Base-by-base conservation (phyloP, 2,113 vertebrate species). In the Ardeotis arabs region DNA sequence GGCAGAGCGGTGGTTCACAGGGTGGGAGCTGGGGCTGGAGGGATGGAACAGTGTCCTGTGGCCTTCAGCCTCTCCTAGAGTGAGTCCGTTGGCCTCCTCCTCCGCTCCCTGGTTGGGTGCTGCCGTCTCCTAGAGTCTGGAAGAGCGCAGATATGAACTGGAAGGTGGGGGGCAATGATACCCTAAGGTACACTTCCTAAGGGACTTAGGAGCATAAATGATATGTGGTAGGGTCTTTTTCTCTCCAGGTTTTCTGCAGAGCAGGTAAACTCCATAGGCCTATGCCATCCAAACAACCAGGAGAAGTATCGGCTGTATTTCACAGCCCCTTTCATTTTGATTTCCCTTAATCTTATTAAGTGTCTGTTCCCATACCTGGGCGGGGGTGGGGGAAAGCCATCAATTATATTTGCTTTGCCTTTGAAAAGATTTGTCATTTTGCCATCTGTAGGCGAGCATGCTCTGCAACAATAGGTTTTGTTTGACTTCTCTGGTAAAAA, bases 391-490 rank as follows among this genome's bases (percentile, higher is more conserved):
- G 10, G 16, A 77, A 96, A 89, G 11, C 96, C 98, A 98, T 98
- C 98, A 96, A 98, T 98, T 98, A 95, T 98, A 67, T 99, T 98
- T 98, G 98, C 97, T 97, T 98, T 97, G 97, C 96, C 97, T 98
- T 98, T 96, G 95, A 97, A 98, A 97, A 93, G 70, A 91, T 98
- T 98, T 98, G 98, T 98, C 98, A 96, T 98, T 98, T 98, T 98
- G 98, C 98, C 99, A 98, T 98, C 98, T 98, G 98, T 97, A 96
- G 98, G 98, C 98, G 97, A 98, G 98, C 98, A 97, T 97, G 98
- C 98, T 91, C 97, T 15, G 94, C 95, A 97, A 97, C 98, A 98
- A 98, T 98, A 96, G 98, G 96, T 84, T 98, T 98, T 95, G 98
- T 99, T 98, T 98, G 44, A 98, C 98, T 98, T 98, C 97, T 92